phyloP scores from a whole-genome alignment of 2,113 vertebrate genomes.

The Planiliza haematocheilus region DNA sequence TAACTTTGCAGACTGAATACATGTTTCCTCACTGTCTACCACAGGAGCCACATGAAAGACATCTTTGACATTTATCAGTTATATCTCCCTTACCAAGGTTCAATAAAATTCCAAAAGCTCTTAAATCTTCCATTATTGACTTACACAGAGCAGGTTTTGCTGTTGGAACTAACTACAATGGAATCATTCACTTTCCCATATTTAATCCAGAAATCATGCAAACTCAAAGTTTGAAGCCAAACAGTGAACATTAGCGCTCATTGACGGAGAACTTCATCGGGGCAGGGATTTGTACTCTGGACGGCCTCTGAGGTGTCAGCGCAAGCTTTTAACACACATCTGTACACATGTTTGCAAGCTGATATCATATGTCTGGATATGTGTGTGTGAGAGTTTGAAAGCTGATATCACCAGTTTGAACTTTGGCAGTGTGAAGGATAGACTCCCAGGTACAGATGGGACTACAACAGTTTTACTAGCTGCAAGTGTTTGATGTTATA shows the following conservation, averaged over 20 bases:
- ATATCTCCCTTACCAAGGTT: no score
- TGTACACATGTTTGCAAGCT: slow-evolving; percentile 54
- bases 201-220: slow-evolving; percentile 21
- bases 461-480: slow-evolving; percentile 72
- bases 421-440: slow-evolving; percentile 63
- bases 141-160: no score
- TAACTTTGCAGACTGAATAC: no score
- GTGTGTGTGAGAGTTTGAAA: slow-evolving; percentile 46
- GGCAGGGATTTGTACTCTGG: slow-evolving; percentile 22
- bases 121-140: no score
- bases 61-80: no score
- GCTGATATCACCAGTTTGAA: slow-evolving; percentile 63
- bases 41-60: no score
- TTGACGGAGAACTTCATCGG: slow-evolving; percentile 19
- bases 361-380: slow-evolving; percentile 46
- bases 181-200: neutral
- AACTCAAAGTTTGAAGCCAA: neutral
- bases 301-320: slow-evolving; percentile 36
- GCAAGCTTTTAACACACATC: slow-evolving; percentile 56
- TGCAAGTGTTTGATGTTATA: slow-evolving; percentile 65
- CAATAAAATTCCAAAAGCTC: no score
- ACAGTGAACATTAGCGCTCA: slow-evolving; percentile 9
- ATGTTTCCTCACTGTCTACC: no score
- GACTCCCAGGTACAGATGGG: slow-evolving; percentile 70
- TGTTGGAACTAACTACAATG: no score